These are phyloP conservation scores for Polymixis lichenea DNA, from an alignment of 2,888 invertebrate species.

Conservation along the genomic window DNA sequence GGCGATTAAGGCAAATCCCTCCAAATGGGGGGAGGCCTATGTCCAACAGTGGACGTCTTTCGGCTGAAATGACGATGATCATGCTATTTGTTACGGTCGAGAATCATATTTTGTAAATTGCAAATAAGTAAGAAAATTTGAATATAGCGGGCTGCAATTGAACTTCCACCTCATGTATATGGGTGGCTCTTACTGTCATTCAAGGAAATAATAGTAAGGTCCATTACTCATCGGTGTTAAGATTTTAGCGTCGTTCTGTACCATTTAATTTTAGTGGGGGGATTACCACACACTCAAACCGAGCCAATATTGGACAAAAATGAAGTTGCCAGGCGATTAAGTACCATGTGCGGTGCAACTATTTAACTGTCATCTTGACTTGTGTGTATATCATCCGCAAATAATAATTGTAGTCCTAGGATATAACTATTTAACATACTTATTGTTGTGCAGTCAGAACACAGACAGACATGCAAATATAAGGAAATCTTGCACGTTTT, in stretches of 20 bases:
- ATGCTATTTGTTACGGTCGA: no score
- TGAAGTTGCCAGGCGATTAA: constrained; percentile 2
- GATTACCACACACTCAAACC: constrained; percentile 7
- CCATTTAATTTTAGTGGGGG: not conserved
- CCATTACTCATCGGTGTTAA: constrained; percentile 1
- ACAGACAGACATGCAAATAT: constrained; percentile 29
- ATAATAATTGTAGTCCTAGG: constrained; percentile 5
- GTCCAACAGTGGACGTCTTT: no score
- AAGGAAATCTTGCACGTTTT: constrained; percentile 33
- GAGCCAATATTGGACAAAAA: constrained; percentile 20
- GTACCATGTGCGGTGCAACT: not conserved
- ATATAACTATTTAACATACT: constrained; percentile 25
- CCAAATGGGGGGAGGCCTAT: no score
- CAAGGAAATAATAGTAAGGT: not conserved
- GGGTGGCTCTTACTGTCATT: not conserved
- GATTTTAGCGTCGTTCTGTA: not conserved
- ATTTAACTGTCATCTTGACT: not conserved
- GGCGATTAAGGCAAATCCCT: no score
- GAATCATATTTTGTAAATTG: no score
- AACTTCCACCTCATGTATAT: no score
- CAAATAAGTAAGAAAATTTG: no score
- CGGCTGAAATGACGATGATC: no score
- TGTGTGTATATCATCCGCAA: constrained; percentile 18
- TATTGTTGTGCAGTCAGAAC: constrained; percentile 26
- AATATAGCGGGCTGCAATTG: no score